Evolutionary conservation across 2,113 vertebrate genomes (phyloP), one percentile per base, ranked within the genome.

Genomic region (Oncorhynchus clarkii): DNA sequence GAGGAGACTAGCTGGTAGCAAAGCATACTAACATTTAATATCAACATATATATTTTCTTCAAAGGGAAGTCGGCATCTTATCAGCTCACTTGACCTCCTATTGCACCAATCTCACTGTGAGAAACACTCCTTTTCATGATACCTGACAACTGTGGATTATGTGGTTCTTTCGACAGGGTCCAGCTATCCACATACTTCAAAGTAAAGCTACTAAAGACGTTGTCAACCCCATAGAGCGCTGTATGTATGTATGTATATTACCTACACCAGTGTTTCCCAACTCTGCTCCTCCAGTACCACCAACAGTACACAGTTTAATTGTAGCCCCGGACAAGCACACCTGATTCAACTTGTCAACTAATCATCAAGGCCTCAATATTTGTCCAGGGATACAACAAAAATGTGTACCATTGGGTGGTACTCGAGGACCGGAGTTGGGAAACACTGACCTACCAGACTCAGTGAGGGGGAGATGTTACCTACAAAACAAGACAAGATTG

Each of bases 401-500:
- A 45, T 45, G 39, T 45, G 39, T 45, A 45, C 39, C 39, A 9
- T 45, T 45, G 39, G 39, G 39, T 9, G 39, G 39, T 45, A 45
- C 39, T 45, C 39, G 39, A 45, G 39, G 39, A 45, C 39, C 2
- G 39, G 39, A 45, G 9, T 45, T 11, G 39, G 24, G 60, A 64
- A 22, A 27, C 75, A 27, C 75, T 78, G 79, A 65, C 66, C 82
- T 22, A 59, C 12, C 69, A 72, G 34, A 70, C 76, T 60, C 2
- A 22, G 22, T n/a, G 18, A 45, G 39, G 39, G 49, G 22, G 3
- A 54, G 13, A 18, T 34, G 16, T 9, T 51, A 80, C 78, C 78
- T 31, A 72, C 5, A 74, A 0, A 57, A 66, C 77, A 70, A 67
- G 60, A 1, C 39, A 45, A 45, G 67, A 72, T 51, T 57, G 74